These are phyloP conservation scores for Heterotilapia buettikoferi DNA, from an alignment of 2,113 vertebrate species.

Conservation along the genomic window DNA sequence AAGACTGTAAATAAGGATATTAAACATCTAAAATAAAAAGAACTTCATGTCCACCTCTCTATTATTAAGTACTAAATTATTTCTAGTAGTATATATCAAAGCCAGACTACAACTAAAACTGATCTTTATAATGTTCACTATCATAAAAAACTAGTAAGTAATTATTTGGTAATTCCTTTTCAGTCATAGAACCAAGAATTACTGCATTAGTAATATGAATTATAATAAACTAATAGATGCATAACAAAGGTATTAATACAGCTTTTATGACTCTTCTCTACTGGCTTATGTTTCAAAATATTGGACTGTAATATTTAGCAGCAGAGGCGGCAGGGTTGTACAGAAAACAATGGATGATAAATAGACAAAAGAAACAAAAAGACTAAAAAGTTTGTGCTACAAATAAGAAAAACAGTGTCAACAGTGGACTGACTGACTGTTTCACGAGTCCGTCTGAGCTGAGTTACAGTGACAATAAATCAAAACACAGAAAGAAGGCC, in stretches of 20 bases:
- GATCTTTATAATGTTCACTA: not conserved
- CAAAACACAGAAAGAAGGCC: conserved; percentile 71
- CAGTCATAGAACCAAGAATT: not conserved
- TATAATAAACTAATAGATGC: not conserved
- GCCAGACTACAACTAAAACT: not conserved
- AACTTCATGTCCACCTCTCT: not conserved
- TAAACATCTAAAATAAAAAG: not conserved
- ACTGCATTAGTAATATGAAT: not conserved
- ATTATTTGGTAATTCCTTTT: not conserved
- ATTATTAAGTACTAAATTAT: not conserved
- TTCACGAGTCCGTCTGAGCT: conserved; percentile 74
- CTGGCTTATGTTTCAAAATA: not conserved
- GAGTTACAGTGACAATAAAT: conserved; percentile 76
- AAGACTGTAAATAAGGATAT: not conserved
- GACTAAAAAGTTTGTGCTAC: conserved; percentile 40
- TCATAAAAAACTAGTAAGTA: not conserved
- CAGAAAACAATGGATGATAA: not conserved
- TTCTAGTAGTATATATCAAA: not conserved
- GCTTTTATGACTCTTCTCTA: not conserved
- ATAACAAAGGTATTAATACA: not conserved
- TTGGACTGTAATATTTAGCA: not conserved
- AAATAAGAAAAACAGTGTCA: conserved; percentile 73
- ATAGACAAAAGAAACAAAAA: not conserved
- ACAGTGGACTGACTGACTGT: conserved; percentile 75
- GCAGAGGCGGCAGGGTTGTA: not conserved